Percentiles rank a stretch among this genome's conserved stretches.
These are phyloP conservation scores for Folsomia manolachei DNA, from an alignment of 2,888 invertebrate species.

Conservation along the genomic window DNA sequence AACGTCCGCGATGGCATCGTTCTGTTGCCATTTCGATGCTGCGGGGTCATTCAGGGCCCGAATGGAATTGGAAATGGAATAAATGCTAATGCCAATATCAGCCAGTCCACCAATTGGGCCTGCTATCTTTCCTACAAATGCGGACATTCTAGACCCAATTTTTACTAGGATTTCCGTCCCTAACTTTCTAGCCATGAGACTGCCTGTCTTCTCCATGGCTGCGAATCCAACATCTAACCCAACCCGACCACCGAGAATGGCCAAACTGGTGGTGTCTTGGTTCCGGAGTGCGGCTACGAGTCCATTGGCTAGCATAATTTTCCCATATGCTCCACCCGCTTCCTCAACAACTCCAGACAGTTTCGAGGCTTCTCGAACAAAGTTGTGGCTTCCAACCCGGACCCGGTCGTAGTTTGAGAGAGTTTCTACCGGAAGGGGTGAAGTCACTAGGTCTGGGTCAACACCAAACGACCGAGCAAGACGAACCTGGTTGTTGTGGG, in stretches of 20 bases:
- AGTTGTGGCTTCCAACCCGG: background rate
- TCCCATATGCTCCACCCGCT: background rate
- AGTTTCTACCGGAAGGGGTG: too few species aligned
- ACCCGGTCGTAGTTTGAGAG: background rate
- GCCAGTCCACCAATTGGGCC: conserved; percentile 21
- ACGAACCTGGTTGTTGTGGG: background rate
- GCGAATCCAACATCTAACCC: conserved; percentile 17
- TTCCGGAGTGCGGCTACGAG: conserved; percentile 20
- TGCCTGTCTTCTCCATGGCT: background rate
- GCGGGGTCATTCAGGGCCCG: conserved; percentile 2
- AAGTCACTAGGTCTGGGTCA: too few species aligned
- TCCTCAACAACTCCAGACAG: background rate
- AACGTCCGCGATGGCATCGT: conserved; percentile 41
- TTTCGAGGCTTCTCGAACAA: background rate
- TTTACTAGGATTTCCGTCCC: background rate
- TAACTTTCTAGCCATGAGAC: background rate
- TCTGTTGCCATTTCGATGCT: conserved; percentile 21
- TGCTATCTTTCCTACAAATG: conserved; percentile 8
- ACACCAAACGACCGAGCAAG: background rate
- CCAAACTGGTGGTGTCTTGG: conserved; percentile 25
- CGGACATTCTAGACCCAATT: background rate
- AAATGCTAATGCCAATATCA: conserved; percentile 24
- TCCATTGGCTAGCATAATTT: conserved; percentile 19
- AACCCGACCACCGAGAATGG: conserved; percentile 22
- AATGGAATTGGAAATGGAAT: conserved; percentile 12